These are phyloP conservation scores for Montipora sp. DNA, from an alignment of 64 coral and sea anemone genomes.

Conservation along the genomic window DNA sequence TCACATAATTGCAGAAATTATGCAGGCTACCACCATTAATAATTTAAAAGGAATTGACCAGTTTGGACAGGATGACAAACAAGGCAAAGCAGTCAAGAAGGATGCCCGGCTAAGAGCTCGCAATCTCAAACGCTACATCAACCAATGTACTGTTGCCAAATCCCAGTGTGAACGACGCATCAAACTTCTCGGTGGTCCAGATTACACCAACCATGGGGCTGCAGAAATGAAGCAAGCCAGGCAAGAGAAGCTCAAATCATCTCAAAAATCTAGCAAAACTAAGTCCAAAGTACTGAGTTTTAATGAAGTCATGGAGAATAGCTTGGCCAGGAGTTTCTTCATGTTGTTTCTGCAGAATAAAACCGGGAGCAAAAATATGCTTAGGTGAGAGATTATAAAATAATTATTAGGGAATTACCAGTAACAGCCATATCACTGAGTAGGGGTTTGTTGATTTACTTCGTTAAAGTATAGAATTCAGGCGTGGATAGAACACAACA, in stretches of 20 bases:
- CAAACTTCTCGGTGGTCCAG: conserved; percentile 92
- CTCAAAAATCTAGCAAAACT: conserved; percentile 37
- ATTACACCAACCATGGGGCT: conserved; percentile 79
- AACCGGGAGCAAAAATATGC: conserved; percentile 87
- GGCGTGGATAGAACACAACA: too few relatives aligned
- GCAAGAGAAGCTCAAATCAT: conserved; percentile 44
- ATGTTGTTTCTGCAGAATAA: conserved; percentile 95
- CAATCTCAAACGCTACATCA: conserved; percentile 97
- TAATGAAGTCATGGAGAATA: conserved; percentile 96
- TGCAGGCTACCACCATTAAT: conserved; percentile 99
- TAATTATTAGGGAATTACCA: background rate
- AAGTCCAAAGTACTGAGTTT: conserved; percentile 85
- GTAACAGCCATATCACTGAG: too few relatives aligned
- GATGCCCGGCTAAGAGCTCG: conserved; percentile 88
- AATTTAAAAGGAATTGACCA: conserved; percentile 95
- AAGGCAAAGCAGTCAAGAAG: conserved; percentile 87
- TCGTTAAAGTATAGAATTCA: too few relatives aligned
- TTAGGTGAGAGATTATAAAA: conserved; percentile 48
- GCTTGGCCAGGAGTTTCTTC: conserved; percentile 96
- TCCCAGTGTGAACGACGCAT: conserved; percentile 96
- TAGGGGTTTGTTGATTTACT: too few relatives aligned
- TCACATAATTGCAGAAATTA: conserved; percentile 99
- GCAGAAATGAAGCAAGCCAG: conserved; percentile 16
- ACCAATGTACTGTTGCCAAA: conserved; percentile 98
- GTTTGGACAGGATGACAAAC: conserved; percentile 57